A percentile compares a stretch with the other conserved stretches of the same genome.
phyloP scores from a whole-genome alignment of 2,113 vertebrate species.

The Dipodomys spectabilis region DNA sequence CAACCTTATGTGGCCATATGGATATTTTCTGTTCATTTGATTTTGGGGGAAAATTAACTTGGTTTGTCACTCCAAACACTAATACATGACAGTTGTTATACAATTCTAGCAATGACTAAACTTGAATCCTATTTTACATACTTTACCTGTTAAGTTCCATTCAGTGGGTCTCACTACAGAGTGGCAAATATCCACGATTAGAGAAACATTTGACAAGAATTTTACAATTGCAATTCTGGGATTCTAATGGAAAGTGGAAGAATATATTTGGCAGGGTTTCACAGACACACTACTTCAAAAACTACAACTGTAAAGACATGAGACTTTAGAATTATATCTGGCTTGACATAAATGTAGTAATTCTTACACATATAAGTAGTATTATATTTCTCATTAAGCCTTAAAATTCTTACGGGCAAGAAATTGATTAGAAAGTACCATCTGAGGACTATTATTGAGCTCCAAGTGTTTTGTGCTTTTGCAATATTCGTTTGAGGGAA shows the following conservation, averaged over 20 bases:
- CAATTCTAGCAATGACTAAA: background rate
- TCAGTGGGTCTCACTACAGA: background rate
- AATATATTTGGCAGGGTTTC: background rate
- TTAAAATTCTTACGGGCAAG: background rate
- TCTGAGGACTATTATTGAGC: background rate
- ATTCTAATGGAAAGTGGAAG: slow-evolving; percentile 13
- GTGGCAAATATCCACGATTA: background rate
- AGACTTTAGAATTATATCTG: background rate
- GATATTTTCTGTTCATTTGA: background rate
- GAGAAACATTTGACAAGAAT: slow-evolving; percentile 22
- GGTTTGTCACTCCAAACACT: slow-evolving; percentile 18
- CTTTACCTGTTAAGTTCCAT: background rate
- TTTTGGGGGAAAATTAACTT: background rate
- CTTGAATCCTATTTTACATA: background rate
- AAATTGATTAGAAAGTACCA: background rate
- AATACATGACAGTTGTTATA: background rate
- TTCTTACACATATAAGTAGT: background rate
- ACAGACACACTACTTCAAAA: background rate
- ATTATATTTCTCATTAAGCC: background rate
- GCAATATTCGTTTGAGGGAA: background rate
- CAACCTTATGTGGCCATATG: too few relatives aligned
- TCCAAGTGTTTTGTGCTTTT: background rate
- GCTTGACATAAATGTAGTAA: background rate
- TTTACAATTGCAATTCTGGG: background rate
- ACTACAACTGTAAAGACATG: background rate